These are phyloP conservation scores for Drosophila robusta DNA, from an alignment of 2,888 invertebrate species.

Conservation along the genomic window DNA sequence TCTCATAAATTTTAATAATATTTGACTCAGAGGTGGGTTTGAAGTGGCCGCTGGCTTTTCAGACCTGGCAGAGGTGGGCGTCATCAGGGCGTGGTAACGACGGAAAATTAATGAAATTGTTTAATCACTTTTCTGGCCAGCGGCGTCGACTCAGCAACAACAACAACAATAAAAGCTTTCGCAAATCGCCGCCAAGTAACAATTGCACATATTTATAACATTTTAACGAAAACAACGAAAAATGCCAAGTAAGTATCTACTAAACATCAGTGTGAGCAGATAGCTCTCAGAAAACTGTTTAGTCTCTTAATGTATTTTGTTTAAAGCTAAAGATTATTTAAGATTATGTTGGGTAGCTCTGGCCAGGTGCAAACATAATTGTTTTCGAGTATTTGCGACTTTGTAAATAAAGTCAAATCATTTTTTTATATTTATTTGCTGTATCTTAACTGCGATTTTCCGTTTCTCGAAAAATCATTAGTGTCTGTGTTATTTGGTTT, in stretches of 20 bases:
- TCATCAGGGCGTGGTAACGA: slow-evolving; percentile 6
- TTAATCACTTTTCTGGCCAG: slow-evolving; percentile 62
- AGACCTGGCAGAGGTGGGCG: slow-evolving; percentile 10
- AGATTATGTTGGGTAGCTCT: too few species aligned
- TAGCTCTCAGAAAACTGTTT: too few species aligned
- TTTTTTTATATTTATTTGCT: too few species aligned
- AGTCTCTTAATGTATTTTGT: too few species aligned
- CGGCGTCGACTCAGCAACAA: slow-evolving; percentile 25
- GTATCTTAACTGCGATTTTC: too few species aligned
- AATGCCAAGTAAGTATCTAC: not conserved
- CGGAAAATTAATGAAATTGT: slow-evolving; percentile 69
- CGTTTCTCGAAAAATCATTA: too few species aligned
- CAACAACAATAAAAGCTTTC: not conserved
- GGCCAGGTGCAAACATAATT: too few species aligned
- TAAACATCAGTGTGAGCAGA: too few species aligned
- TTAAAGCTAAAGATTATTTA: too few species aligned
- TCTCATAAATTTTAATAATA: slow-evolving; percentile 73
- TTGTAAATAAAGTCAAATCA: too few species aligned
- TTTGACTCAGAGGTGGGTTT: slow-evolving; percentile 50
- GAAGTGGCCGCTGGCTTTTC: slow-evolving; percentile 43
- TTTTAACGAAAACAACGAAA: not conserved
- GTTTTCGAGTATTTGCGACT: too few species aligned
- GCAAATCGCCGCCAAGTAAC: slow-evolving; percentile 11
- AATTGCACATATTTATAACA: slow-evolving; percentile 17
- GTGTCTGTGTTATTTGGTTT: too few species aligned